Conservation (phyloP, 2,113 vertebrate genomes). For the Thymallus thymallus region DNA sequence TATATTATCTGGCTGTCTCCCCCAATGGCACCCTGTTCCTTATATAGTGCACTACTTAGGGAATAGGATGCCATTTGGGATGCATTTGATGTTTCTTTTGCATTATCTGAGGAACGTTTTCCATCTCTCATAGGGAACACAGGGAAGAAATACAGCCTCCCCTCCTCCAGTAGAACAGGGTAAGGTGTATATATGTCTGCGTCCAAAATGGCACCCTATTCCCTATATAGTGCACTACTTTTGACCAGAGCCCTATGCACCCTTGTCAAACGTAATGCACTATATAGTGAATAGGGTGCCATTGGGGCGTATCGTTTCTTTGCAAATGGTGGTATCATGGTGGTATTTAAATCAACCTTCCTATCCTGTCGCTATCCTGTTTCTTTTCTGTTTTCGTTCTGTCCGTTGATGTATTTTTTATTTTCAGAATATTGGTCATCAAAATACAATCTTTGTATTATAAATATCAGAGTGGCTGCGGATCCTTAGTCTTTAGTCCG, state of each 20-base stretch:
- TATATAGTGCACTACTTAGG: not conserved
- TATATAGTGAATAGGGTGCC: too few species aligned
- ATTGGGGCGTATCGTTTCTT: not conserved
- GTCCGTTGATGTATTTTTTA: too few species aligned
- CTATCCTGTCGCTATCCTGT: too few species aligned
- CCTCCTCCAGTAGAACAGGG: constrained; percentile 76
- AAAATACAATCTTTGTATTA: not conserved
- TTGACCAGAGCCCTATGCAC: too few species aligned
- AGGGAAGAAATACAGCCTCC: constrained; percentile 72
- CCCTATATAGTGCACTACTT: not conserved
- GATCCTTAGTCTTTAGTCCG: too few species aligned
- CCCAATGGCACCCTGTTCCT: not conserved
- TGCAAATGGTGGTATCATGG: not conserved
- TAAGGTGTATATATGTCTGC: constrained; percentile 64
- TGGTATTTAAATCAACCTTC: too few species aligned
- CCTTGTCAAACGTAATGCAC: too few species aligned
- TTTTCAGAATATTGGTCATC: not conserved
- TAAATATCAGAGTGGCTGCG: not conserved
- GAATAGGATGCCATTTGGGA: not conserved
- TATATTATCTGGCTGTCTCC: not conserved
- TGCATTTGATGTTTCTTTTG: constrained; percentile 13
- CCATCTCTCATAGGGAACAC: constrained; percentile 68
- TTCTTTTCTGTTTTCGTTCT: too few species aligned
- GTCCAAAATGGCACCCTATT: too few species aligned
- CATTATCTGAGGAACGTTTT: constrained; percentile 26